Conservation (phyloP, 2,113 vertebrate genomes). For the Acrocephalus kingi region DNA sequence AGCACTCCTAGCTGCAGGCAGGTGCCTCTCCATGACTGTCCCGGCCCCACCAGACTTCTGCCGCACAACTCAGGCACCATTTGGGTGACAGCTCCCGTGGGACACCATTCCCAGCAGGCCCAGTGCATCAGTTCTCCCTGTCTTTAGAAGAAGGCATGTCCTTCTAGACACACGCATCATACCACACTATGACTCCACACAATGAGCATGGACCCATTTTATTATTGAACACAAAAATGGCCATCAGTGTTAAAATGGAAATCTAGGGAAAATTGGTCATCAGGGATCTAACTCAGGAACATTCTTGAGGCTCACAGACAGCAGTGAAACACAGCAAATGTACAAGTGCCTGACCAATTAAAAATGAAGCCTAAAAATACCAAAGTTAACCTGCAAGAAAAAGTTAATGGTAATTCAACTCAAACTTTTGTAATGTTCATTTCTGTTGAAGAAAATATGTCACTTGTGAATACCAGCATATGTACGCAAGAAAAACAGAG, state of each 20-base stretch:
- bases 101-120: no score
- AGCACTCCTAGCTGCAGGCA: background rate
- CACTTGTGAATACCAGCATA: background rate
- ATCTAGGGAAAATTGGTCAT: background rate
- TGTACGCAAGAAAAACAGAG: background rate
- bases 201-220: accelerated
- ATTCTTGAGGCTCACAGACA: background rate
- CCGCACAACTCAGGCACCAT: no score
- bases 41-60: background rate
- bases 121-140: background rate
- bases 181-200: background rate
- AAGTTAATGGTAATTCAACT: background rate
- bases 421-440: background rate
- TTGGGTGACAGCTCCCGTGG: accelerated
- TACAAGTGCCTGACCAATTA: background rate
- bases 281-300: background rate
- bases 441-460: background rate
- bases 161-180: accelerated
- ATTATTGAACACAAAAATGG: background rate
- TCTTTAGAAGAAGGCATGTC: background rate
- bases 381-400: background rate
- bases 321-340: background rate
- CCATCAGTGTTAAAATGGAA: background rate
- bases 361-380: background rate
- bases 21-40: background rate